Conservation (phyloP, 2,113 vertebrate genomes). For the Gopherus flavomarginatus region DNA sequence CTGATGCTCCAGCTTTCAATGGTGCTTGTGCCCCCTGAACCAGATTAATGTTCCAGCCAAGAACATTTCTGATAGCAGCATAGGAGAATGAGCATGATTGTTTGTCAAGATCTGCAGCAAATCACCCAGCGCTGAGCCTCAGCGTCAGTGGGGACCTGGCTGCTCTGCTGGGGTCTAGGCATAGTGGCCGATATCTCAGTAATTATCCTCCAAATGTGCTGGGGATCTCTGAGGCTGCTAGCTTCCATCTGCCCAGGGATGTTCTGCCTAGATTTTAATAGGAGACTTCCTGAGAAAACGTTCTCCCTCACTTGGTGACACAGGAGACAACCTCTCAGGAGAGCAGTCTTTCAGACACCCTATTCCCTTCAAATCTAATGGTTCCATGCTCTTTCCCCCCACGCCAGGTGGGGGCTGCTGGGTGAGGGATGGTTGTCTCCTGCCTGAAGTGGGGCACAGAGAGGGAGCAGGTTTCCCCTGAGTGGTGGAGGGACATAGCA, state of each 20-base stretch:
- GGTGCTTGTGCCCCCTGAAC: not conserved
- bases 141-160: slow-evolving; percentile 43
- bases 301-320: not conserved
- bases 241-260: not conserved
- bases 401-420: no score
- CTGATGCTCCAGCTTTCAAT: not conserved
- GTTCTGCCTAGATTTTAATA: not conserved
- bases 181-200: not conserved
- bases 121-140: not conserved
- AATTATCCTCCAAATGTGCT: not conserved
- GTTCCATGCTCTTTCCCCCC: no score
- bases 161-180: not conserved
- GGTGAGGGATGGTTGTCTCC: not conserved
- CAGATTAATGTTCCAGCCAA: not conserved
- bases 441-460: not conserved
- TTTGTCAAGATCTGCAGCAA: slow-evolving; percentile 22
- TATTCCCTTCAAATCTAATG: not conserved
- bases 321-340: not conserved
- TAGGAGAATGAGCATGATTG: fast-evolving
- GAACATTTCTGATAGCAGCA: not conserved
- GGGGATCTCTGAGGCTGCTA: not conserved
- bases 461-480: not conserved
- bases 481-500: no score
- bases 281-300: not conserved
- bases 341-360: not conserved